phyloP scores from a whole-genome alignment of 2,113 vertebrate species.

The Pygoscelis adeliae region DNA sequence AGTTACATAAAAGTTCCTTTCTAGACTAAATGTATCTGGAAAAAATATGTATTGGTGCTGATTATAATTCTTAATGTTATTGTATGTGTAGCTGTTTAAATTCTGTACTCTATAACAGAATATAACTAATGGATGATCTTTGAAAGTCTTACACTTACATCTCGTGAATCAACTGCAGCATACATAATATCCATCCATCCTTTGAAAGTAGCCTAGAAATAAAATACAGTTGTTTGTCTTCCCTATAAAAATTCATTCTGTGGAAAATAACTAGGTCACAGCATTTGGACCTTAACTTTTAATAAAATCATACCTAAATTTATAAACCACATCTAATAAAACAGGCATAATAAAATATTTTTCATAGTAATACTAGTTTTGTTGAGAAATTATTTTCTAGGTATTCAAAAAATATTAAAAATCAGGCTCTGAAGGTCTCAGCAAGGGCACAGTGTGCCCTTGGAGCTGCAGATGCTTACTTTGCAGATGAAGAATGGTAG shows the following conservation, averaged over 20 bases:
- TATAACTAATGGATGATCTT: neutral
- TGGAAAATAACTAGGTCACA: neutral
- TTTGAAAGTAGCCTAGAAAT: constrained; percentile 93
- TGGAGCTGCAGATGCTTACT: neutral
- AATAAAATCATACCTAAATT: neutral
- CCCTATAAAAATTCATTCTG: neutral
- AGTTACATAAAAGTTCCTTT: neutral
- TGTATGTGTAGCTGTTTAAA: neutral
- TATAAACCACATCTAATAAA: neutral
- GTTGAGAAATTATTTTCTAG: neutral
- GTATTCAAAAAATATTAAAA: neutral
- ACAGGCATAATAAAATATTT: neutral
- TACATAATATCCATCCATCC: constrained; percentile 98
- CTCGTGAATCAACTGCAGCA: constrained; percentile 90
- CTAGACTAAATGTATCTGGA: neutral
- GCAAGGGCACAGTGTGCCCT: neutral
- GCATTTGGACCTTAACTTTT: neutral
- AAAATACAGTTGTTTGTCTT: constrained; percentile 36
- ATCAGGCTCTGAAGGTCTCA: neutral
- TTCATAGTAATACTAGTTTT: neutral
- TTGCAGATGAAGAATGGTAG: neutral
- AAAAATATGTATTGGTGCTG: neutral
- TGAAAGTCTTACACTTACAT: constrained; percentile 71
- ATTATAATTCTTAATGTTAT: neutral
- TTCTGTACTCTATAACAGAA: neutral